Percentiles rank a stretch among this genome's conserved stretches.
phyloP scores from a whole-genome alignment of 2,113 vertebrate genomes.

The Argyrosomus japonicus region DNA sequence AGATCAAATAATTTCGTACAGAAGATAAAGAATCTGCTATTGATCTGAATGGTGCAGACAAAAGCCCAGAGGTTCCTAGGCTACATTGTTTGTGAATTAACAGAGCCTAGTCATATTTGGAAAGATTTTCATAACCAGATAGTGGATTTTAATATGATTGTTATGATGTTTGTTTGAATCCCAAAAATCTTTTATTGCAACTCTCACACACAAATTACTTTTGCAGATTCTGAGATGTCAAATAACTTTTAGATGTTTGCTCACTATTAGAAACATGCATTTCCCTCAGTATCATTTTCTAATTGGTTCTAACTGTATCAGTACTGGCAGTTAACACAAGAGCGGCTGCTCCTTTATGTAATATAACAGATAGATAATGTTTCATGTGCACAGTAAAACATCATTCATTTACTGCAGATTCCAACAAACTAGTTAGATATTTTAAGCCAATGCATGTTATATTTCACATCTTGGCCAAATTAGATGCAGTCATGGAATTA shows the following conservation, averaged over 20 bases:
- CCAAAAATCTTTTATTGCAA: background rate
- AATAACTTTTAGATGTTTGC: background rate
- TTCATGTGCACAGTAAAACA: background rate
- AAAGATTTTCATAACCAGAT: background rate
- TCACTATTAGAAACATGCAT: too few species aligned
- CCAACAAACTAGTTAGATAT: too few species aligned
- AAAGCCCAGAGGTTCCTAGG: background rate
- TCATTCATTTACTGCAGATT: too few species aligned
- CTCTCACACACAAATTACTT: background rate
- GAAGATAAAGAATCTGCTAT: conserved; percentile 1
- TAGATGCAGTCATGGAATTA: background rate
- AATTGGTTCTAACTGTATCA: background rate
- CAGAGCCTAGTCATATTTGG: background rate
- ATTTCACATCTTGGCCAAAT: background rate
- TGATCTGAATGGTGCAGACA: background rate
- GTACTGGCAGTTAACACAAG: background rate
- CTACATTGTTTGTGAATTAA: background rate
- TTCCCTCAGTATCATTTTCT: background rate
- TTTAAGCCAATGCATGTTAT: too few species aligned
- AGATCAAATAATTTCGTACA: background rate
- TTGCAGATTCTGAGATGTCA: background rate
- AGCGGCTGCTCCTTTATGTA: background rate
- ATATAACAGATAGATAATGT: background rate
- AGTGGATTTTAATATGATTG: background rate
- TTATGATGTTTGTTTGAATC: background rate